Percentiles rank a stretch among this genome's conserved stretches.
phyloP scores from a whole-genome alignment of 2,113 vertebrate species.

The Engraulis encrasicolus region DNA sequence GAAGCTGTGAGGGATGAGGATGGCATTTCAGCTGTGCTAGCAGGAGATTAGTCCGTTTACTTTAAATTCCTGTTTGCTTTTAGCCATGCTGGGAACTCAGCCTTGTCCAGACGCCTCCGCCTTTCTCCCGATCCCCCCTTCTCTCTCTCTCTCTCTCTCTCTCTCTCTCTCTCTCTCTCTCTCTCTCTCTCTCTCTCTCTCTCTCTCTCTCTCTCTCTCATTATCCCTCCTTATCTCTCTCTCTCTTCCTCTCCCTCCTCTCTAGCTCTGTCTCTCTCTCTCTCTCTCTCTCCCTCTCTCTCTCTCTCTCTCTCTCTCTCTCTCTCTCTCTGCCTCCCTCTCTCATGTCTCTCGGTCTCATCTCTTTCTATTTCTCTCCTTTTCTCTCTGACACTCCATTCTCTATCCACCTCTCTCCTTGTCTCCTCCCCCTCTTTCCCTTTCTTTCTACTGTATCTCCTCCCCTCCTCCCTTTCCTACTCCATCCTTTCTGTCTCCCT shows the following conservation, averaged over 20 bases:
- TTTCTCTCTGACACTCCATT: too few species aligned
- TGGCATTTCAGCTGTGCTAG: background rate
- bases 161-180: background rate
- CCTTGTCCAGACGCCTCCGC: background rate
- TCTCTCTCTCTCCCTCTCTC: too few species aligned
- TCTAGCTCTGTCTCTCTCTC: too few species aligned
- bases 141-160: background rate
- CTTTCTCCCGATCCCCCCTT: background rate
- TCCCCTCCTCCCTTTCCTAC: too few species aligned
- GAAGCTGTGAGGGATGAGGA: background rate
- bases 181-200: background rate
- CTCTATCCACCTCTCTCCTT: too few species aligned
- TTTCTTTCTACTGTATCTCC: too few species aligned
- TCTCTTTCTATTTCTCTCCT: too few species aligned
- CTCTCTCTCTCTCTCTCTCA: background rate
- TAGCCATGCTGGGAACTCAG: slow-evolving; percentile 28
- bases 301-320: too few species aligned
- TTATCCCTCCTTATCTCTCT: background rate
- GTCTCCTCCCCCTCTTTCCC: too few species aligned
- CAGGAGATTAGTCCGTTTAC: slow-evolving; percentile 15
- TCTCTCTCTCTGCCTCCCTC: too few species aligned
- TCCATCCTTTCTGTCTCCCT: too few species aligned
- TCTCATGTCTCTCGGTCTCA: too few species aligned
- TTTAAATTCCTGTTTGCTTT: slow-evolving; percentile 37
- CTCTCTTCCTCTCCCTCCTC: background rate